A percentile compares a stretch with the other conserved stretches of the same genome.
Conservation (phyloP, 92 coral and sea anemone genomes). For the Muricea muricata region DNA sequence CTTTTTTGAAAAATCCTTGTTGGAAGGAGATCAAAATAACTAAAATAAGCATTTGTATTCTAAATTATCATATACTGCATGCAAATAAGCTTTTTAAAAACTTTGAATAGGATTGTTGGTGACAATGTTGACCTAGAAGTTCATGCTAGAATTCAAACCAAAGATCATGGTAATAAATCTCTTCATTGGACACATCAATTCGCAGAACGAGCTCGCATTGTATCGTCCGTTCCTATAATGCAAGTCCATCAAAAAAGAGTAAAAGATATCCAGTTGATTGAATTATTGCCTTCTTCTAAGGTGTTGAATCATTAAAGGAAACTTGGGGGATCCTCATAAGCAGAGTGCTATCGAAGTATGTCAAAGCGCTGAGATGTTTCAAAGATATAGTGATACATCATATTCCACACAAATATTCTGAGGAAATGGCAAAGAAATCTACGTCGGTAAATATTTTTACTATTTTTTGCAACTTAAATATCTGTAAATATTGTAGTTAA, state of each 20-base stretch:
- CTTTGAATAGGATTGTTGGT: constrained; percentile 50
- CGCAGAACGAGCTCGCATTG: not conserved
- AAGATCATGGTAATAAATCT: constrained; percentile 45
- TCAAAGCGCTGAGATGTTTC: not conserved
- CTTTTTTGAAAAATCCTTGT: no score
- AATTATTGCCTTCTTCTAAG: constrained; percentile 33
- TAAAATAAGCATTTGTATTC: no score
- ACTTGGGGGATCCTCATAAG: not conserved
- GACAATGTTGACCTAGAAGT: constrained; percentile 53
- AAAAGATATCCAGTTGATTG: constrained; percentile 41
- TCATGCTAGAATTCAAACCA: constrained; percentile 58
- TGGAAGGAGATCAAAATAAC: no score
- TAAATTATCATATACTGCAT: no score
- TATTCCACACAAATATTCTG: constrained; percentile 37
- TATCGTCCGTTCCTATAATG: not conserved
- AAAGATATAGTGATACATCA: not conserved
- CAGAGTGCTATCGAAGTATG: not conserved
- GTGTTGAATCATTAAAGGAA: not conserved
- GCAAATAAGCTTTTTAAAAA: no score
- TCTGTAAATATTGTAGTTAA: not conserved
- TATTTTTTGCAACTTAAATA: not conserved
- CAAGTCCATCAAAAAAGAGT: constrained; percentile 16
- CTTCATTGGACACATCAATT: constrained; percentile 67
- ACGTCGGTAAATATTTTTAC: constrained; percentile 16
- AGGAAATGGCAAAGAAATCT: constrained; percentile 46